phyloP scores from a whole-genome alignment of 2,113 vertebrate species.

The Mobula hypostoma region DNA sequence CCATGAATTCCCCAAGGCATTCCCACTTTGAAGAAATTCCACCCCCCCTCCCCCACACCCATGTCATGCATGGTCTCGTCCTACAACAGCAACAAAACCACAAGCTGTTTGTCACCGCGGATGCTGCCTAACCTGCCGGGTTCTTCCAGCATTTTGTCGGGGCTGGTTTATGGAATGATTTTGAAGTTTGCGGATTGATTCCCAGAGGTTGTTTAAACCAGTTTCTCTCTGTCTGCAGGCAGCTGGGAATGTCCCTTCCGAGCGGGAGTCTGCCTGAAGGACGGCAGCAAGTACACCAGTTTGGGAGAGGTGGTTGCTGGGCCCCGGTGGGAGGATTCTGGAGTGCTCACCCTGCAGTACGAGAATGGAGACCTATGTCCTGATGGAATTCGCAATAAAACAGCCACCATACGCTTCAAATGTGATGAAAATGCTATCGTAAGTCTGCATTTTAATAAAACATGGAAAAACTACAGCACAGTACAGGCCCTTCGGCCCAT shows the following conservation, averaged over 20 bases:
- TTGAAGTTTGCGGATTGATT: neutral
- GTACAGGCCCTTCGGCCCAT: no score
- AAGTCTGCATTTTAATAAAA: slow-evolving; percentile 43
- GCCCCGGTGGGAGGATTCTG: slow-evolving; percentile 54
- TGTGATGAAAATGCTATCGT: slow-evolving; percentile 75
- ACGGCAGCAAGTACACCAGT: slow-evolving; percentile 60
- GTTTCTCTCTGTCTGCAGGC: slow-evolving; percentile 38
- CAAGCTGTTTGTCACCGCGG: no score
- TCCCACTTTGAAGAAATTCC: no score
- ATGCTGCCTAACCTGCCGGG: no score
- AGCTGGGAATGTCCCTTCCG: slow-evolving; percentile 65
- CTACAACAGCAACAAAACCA: no score
- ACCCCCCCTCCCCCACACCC: no score
- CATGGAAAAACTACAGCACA: no score
- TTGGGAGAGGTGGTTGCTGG: slow-evolving; percentile 67
- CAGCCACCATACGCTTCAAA: slow-evolving; percentile 71
- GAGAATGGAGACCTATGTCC: slow-evolving; percentile 68
- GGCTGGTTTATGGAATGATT: neutral
- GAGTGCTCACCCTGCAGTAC: slow-evolving; percentile 64
- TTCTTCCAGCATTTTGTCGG: no score
- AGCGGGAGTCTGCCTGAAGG: slow-evolving; percentile 69
- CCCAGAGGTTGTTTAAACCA: neutral
- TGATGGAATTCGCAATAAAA: slow-evolving; percentile 58
- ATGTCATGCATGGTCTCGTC: no score
- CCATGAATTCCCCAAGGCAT: no score